A percentile compares a stretch with the other conserved stretches of the same genome.
Conservation (phyloP, 1,140 invertebrate species). For the Scaptodrosophila lebanonensis region DNA sequence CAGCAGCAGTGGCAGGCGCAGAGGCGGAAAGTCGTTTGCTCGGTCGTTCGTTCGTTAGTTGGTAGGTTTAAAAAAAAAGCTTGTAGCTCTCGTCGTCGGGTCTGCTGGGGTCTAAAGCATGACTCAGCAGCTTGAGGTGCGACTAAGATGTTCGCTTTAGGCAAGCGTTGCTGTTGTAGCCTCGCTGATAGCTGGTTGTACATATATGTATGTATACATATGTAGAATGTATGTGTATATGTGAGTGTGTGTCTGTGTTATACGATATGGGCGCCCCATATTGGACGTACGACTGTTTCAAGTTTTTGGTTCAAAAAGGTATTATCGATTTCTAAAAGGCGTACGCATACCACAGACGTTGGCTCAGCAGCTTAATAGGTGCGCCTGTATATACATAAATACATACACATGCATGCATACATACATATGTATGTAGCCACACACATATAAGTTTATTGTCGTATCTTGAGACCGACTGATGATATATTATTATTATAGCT, state of each 20-base stretch:
- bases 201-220: slow-evolving; percentile 4
- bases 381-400: too few relatives aligned
- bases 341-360: too few relatives aligned
- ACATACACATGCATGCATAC: too few relatives aligned
- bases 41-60: slow-evolving; percentile 8
- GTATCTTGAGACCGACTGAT: too few relatives aligned
- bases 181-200: slow-evolving; percentile 15
- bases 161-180: slow-evolving; percentile 36
- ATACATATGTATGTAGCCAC: slow-evolving; percentile 7
- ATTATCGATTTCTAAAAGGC: too few relatives aligned
- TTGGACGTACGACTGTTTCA: too few relatives aligned
- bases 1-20: too few relatives aligned
- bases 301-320: too few relatives aligned
- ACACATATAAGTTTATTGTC: too few relatives aligned
- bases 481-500: too few relatives aligned
- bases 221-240: slow-evolving; percentile 3
- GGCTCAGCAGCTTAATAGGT: too few relatives aligned
- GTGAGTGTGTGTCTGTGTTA: slow-evolving; percentile 11
- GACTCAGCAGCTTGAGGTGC: slow-evolving; percentile 45
- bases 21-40: slow-evolving; percentile 30
- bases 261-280: too few relatives aligned
- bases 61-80: slow-evolving; percentile 4
- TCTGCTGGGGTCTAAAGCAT: slow-evolving; percentile 11
- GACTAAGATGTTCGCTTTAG: slow-evolving; percentile 38
- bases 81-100: not conserved